Evolutionary conservation across 2,113 vertebrate genomes (phyloP).

Genomic region (Misgurnus anguillicaudatus): DNA sequence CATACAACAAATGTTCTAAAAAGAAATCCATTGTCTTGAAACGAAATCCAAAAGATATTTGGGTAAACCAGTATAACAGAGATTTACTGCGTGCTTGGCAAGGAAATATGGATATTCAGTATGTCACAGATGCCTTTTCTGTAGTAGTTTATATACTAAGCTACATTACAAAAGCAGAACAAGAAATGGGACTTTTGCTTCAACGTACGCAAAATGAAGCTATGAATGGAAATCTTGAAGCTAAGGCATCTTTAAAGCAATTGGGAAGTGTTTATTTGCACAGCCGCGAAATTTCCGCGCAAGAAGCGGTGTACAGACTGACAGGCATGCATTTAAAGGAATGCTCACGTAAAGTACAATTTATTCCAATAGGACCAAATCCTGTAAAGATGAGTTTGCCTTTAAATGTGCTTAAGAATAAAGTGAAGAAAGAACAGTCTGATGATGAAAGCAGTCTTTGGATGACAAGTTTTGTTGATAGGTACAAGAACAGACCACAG

Average conservation of each 20-base stretch:
- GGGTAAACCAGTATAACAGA: conserved; percentile 35
- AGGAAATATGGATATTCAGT: no score
- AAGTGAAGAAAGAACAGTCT: background rate
- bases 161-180: conserved; percentile 48
- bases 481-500: conserved; percentile 11
- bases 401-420: background rate
- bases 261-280: conserved; percentile 37
- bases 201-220: conserved; percentile 3
- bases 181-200: conserved; percentile 44
- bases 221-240: background rate
- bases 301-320: conserved; percentile 39
- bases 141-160: conserved; percentile 32
- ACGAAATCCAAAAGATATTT: conserved; percentile 25
- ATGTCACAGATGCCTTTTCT: conserved; percentile 33
- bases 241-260: conserved; percentile 29
- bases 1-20: background rate
- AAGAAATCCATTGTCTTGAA: conserved; percentile 38
- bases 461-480: conserved; percentile 34
- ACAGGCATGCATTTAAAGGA: conserved; percentile 27
- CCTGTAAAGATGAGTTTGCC: conserved; percentile 25
- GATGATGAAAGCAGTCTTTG: conserved; percentile 20
- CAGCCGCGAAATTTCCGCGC: conserved; percentile 43
- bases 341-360: conserved; percentile 37
- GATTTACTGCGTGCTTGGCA: no score
- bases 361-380: conserved; percentile 5